phyloP scores from a whole-genome alignment of 92 coral and sea anemone species.

The Pocillopora grandis region DNA sequence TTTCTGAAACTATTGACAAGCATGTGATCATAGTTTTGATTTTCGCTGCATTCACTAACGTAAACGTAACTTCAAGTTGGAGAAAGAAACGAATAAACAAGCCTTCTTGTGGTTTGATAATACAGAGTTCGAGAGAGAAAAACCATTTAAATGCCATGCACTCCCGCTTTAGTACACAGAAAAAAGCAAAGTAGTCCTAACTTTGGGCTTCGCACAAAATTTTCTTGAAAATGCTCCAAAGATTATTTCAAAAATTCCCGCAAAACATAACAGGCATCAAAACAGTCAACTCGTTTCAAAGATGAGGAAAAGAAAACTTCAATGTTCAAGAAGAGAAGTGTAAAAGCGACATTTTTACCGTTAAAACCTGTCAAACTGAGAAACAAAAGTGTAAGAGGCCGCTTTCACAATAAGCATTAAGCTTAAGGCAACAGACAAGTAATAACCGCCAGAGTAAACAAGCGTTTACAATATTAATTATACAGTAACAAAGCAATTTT shows the following conservation, averaged over 20 bases:
- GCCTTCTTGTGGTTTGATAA: background rate
- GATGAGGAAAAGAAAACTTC: background rate
- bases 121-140: background rate
- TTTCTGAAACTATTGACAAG: slow-evolving; percentile 21
- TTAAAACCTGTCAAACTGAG: slow-evolving; percentile 14
- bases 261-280: background rate
- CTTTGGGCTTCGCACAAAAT: background rate
- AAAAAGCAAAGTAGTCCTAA: background rate
- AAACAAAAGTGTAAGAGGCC: background rate
- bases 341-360: background rate
- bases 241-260: slow-evolving; percentile 7
- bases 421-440: background rate
- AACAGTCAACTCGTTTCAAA: background rate
- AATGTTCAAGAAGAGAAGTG: background rate
- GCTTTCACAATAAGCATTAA: slow-evolving; percentile 2
- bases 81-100: slow-evolving; percentile 2
- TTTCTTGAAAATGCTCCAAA: background rate
- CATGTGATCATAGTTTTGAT: background rate
- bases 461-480: slow-evolving; percentile 4
- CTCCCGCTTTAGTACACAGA: background rate
- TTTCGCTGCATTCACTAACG: slow-evolving; percentile 19
- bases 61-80: slow-evolving; percentile 8
- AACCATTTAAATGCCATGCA: slow-evolving; percentile 9
- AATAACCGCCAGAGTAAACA: slow-evolving; percentile 26
- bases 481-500: background rate